Conservation (phyloP, 2,113 vertebrate genomes). For the Puma concolor region DNA sequence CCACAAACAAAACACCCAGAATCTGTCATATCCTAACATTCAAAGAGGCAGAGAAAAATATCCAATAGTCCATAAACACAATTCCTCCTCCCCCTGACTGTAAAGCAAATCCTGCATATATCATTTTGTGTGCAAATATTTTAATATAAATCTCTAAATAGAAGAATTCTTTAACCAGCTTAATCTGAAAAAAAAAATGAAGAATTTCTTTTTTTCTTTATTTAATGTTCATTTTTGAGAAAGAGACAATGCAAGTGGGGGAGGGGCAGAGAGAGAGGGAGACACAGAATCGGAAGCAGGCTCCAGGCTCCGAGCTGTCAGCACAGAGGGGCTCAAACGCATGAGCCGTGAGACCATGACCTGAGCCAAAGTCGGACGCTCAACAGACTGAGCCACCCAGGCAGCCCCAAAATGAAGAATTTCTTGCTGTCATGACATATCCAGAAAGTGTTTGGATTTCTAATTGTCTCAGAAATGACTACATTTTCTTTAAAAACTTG, state of each 20-base stretch:
- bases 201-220: neutral
- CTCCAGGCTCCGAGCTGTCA: too few species aligned
- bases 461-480: neutral
- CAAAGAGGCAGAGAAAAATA: neutral
- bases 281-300: too few species aligned
- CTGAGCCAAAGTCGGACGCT: too few species aligned
- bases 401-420: neutral
- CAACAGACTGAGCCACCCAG: too few species aligned
- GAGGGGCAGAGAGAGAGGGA: too few species aligned
- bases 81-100: neutral
- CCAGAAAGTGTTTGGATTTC: slow-evolving; percentile 16
- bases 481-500: neutral
- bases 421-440: neutral
- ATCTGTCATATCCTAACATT: neutral
- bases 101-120: neutral
- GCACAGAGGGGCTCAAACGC: too few species aligned
- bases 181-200: neutral
- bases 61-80: neutral
- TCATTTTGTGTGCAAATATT: slow-evolving; percentile 17
- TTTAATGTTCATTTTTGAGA: too few species aligned
- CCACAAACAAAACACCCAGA: neutral
- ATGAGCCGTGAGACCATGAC: too few species aligned
- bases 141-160: slow-evolving; percentile 45
- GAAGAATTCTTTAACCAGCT: neutral
- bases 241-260: too few species aligned